A percentile compares a stretch with the other conserved stretches of the same genome.
Conservation (phyloP, 2,888 invertebrate genomes). For the Marronus borbonicus region DNA sequence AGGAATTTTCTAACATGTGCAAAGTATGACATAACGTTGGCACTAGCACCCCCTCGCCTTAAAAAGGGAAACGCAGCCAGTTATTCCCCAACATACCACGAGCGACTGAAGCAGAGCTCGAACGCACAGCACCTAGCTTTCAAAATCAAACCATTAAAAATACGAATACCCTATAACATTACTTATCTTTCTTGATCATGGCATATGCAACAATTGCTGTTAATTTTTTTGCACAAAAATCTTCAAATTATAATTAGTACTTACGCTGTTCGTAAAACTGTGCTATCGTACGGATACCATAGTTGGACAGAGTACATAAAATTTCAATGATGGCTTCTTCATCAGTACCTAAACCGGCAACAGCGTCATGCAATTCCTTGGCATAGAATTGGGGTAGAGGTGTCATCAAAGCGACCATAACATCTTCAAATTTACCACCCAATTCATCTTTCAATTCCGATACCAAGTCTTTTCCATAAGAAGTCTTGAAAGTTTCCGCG, state of each 20-base stretch:
- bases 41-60: no score
- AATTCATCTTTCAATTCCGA: slow-evolving; percentile 91
- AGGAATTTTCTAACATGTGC: no score
- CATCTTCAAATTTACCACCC: slow-evolving; percentile 91
- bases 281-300: slow-evolving; percentile 88
- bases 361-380: slow-evolving; percentile 89
- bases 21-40: no score
- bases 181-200: no score
- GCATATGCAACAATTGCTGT: no score
- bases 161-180: no score
- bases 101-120: no score
- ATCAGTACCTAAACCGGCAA: slow-evolving; percentile 89
- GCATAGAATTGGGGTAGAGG: slow-evolving; percentile 93
- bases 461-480: slow-evolving; percentile 88
- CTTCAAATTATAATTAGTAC: slow-evolving; percentile 62
- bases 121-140: no score
- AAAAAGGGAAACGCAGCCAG: no score
- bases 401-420: slow-evolving; percentile 92
- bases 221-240: not conserved
- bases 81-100: no score
- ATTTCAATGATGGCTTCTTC: slow-evolving; percentile 95
- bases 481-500: slow-evolving; percentile 91
- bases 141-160: no score
- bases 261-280: slow-evolving; percentile 87
- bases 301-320: slow-evolving; percentile 91